Evolutionary conservation across 2,113 vertebrate species (phyloP).

Genomic region (Rhodinocichla rosea): DNA sequence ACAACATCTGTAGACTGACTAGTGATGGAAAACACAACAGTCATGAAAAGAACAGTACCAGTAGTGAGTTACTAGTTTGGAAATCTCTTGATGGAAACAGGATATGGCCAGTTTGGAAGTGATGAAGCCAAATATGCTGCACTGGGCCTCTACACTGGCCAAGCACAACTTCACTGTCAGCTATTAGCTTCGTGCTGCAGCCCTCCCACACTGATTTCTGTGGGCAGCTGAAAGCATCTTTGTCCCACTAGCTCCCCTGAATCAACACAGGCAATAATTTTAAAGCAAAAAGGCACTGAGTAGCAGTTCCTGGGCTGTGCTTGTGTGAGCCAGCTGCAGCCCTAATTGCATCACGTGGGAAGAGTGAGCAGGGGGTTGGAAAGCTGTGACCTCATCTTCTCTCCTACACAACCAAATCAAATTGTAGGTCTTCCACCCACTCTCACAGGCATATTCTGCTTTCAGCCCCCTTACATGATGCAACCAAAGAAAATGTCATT

Average conservation of each 20-base stretch:
- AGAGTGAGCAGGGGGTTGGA: background rate
- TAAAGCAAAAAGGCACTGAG: background rate
- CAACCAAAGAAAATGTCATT: conserved; percentile 26
- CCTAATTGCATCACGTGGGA: conserved; percentile 28
- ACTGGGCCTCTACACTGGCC: background rate
- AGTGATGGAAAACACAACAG: background rate
- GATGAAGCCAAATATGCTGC: background rate
- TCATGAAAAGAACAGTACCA: background rate
- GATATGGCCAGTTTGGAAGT: background rate
- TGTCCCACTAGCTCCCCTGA: background rate
- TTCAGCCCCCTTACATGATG: conserved; percentile 23
- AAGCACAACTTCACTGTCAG: background rate
- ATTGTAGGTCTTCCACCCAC: conserved; percentile 24
- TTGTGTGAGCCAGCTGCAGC: conserved; percentile 13
- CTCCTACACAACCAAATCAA: conserved; percentile 38
- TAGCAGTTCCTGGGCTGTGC: background rate
- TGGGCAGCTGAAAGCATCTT: conserved; percentile 12
- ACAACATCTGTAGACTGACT: background rate
- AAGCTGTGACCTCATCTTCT: conserved; percentile 46
- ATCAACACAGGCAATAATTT: conserved; percentile 20
- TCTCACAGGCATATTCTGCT: background rate
- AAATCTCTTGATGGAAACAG: background rate
- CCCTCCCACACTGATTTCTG: background rate
- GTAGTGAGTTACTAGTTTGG: background rate
- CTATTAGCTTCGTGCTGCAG: background rate